phyloP scores from a whole-genome alignment of 2,113 vertebrate genomes.

The Amphiprion ocellaris region DNA sequence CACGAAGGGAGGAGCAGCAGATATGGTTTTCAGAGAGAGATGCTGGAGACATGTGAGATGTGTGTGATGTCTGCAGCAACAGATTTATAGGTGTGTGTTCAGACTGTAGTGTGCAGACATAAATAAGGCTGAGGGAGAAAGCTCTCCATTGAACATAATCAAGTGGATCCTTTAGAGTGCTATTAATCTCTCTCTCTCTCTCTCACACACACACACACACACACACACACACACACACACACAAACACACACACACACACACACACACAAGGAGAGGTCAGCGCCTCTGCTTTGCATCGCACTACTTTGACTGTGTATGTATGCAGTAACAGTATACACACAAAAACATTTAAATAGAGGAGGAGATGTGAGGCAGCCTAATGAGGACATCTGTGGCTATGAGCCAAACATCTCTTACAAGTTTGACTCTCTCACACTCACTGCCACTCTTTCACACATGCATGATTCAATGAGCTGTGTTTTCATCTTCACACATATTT shows the following conservation, averaged over 20 bases:
- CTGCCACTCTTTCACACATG: background rate
- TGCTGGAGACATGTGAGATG: slow-evolving; percentile 19
- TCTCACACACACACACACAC: slow-evolving; percentile 12
- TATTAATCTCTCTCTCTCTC: slow-evolving; percentile 48
- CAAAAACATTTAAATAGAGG: slow-evolving; percentile 19
- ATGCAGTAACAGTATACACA: slow-evolving; percentile 22
- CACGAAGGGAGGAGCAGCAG: background rate
- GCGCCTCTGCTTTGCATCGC: slow-evolving; percentile 1
- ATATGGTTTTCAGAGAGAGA: slow-evolving; percentile 12
- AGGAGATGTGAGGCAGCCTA: slow-evolving; percentile 16
- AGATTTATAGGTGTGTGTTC: slow-evolving; percentile 76
- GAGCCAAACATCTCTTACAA: slow-evolving; percentile 31
- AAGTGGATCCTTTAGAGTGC: slow-evolving; percentile 72
- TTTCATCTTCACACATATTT: slow-evolving; percentile 17
- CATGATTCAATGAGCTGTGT: background rate
- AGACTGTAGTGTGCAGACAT: slow-evolving; percentile 71
- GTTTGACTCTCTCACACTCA: background rate
- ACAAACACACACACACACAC: slow-evolving; percentile 12
- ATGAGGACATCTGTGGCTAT: slow-evolving; percentile 29
- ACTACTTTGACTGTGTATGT: background rate
- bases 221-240: slow-evolving; percentile 6
- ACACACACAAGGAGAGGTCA: background rate
- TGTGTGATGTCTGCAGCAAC: slow-evolving; percentile 60
- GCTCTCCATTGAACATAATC: slow-evolving; percentile 81
- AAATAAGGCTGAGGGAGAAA: slow-evolving; percentile 79